phyloP scores from a whole-genome alignment of 2,888 invertebrate genomes.

The Perdita meconis region DNA sequence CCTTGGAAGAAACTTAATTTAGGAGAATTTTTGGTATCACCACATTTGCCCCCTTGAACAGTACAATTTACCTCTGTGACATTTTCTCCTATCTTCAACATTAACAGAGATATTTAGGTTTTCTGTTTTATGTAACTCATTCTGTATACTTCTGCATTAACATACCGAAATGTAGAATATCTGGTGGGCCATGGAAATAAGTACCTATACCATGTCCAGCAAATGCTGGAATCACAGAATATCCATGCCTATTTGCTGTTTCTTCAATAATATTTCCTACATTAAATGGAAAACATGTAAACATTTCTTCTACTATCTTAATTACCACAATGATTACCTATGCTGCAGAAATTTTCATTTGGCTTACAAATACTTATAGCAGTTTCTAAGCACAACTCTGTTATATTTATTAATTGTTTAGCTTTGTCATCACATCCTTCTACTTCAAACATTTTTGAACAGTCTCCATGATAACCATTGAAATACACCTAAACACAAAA shows the following conservation, averaged over 20 bases:
- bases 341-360: constrained; percentile 84
- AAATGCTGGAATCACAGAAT: constrained; percentile 91
- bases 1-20: too few species aligned
- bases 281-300: constrained; percentile 29
- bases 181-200: constrained; percentile 97
- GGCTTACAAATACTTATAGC: constrained; percentile 86
- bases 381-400: constrained; percentile 89
- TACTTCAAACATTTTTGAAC: constrained; percentile 94
- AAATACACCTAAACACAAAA: constrained; percentile 87
- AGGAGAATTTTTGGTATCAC: too few species aligned
- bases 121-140: too few species aligned
- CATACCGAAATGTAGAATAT: constrained; percentile 93
- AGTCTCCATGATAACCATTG: constrained; percentile 96
- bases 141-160: too few species aligned
- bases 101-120: too few species aligned
- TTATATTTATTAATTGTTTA: constrained; percentile 88
- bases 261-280: constrained; percentile 88
- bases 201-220: constrained; percentile 96
- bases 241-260: constrained; percentile 87
- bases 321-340: constrained; percentile 83
- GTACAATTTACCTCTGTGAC: too few species aligned
- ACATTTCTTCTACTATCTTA: not conserved
- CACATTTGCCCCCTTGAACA: too few species aligned
- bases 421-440: constrained; percentile 93
- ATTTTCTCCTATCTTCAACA: too few species aligned